Evolutionary conservation across 2,113 vertebrate genomes (phyloP).

Genomic region (Psilopogon haemacephalus): DNA sequence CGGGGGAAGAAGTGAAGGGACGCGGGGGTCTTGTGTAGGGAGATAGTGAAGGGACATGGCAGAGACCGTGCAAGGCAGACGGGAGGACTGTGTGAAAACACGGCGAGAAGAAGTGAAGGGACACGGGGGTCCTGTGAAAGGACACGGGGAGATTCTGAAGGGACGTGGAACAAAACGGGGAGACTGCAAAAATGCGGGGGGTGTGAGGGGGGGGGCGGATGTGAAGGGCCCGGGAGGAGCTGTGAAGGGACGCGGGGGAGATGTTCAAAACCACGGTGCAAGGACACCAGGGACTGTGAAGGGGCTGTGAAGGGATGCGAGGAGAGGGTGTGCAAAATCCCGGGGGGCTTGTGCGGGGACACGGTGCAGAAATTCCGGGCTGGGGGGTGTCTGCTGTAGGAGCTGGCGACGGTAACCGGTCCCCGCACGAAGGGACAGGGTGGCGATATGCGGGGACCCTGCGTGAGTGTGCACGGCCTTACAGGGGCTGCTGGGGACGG

Average conservation of each 20-base stretch:
- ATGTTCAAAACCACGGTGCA: accelerated
- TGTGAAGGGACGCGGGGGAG: neutral
- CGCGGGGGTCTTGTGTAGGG: neutral
- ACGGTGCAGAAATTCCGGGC: neutral
- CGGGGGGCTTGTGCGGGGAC: neutral
- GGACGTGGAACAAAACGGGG: no score
- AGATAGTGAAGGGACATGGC: neutral
- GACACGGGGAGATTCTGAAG: no score
- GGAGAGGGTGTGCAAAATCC: neutral
- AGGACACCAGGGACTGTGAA: neutral
- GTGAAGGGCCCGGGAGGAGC: no score
- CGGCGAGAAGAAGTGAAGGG: neutral
- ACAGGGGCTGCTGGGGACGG: neutral
- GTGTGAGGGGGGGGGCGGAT: no score
- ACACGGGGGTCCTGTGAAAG: no score
- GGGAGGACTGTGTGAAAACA: accelerated
- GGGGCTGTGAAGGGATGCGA: neutral
- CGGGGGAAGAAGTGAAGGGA: neutral
- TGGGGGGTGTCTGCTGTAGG: no score
- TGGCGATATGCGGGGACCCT: neutral
- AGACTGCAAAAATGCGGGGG: no score
- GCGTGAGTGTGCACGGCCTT: accelerated
- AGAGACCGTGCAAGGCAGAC: no score
- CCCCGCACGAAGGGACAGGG: neutral
- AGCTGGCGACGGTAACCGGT: no score